Percentiles rank a stretch among this genome's conserved stretches.
These are phyloP conservation scores for Operophtera brumata DNA, from an alignment of 2,888 invertebrate species.

Conservation along the genomic window DNA sequence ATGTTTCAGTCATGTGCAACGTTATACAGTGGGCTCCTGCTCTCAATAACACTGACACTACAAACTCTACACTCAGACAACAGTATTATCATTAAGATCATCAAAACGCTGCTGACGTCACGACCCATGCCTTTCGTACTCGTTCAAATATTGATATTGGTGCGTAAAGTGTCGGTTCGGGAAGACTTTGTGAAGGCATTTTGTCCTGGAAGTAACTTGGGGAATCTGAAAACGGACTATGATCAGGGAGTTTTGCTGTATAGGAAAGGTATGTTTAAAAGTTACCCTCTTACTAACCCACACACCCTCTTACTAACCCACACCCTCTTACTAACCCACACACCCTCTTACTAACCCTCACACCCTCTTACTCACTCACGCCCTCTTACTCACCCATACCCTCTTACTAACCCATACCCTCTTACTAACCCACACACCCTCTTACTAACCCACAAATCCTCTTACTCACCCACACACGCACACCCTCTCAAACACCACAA, in stretches of 20 bases:
- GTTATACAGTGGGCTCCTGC: constrained; percentile 56
- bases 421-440: too few relatives aligned
- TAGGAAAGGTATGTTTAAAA: constrained; percentile 55
- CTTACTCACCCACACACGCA: too few relatives aligned
- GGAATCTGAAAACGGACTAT: constrained; percentile 63
- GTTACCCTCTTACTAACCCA: too few relatives aligned
- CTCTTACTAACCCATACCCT: too few relatives aligned
- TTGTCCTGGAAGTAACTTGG: constrained; percentile 46
- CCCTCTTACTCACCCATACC: too few relatives aligned
- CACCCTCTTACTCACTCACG: too few relatives aligned
- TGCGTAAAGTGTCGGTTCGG: constrained; percentile 36
- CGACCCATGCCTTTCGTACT: constrained; percentile 55
- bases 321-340: too few relatives aligned
- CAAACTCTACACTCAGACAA: constrained; percentile 23
- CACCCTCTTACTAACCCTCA: too few relatives aligned
- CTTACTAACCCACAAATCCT: too few relatives aligned
- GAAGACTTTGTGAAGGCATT: constrained; percentile 37
- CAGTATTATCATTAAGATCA: constrained; percentile 35
- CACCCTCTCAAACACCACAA: too few relatives aligned
- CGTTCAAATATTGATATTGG: constrained; percentile 39
- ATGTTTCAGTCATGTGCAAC: constrained; percentile 61
- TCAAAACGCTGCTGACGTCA: constrained; percentile 49
- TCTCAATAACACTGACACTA: constrained; percentile 42
- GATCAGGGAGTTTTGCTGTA: constrained; percentile 69
- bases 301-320: too few relatives aligned